A percentile compares a stretch with the other conserved stretches of the same genome.
Evolutionary conservation across 2,888 invertebrate species (phyloP).

Genomic region (Microplitis deprimator): DNA sequence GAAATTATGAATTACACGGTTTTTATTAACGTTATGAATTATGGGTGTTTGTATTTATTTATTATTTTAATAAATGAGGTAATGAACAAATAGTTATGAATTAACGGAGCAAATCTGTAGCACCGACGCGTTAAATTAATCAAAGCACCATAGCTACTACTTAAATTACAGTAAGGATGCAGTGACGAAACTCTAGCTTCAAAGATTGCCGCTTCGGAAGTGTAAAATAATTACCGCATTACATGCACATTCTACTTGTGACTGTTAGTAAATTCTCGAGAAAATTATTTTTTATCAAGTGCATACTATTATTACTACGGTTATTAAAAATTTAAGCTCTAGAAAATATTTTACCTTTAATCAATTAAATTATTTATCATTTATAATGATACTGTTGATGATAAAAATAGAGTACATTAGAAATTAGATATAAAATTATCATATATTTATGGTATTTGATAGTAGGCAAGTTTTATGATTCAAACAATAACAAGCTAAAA

Average conservation of each 20-base stretch:
- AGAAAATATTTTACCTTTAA: not conserved
- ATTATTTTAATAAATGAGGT: not conserved
- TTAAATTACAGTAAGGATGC: slow-evolving; percentile 61
- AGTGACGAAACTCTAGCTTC: slow-evolving; percentile 62
- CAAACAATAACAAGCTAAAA: not conserved
- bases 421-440: too few relatives aligned
- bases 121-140: slow-evolving; percentile 48
- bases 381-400: not conserved
- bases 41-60: slow-evolving; percentile 1
- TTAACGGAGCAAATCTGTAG: slow-evolving; percentile 22
- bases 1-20: not conserved
- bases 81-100: slow-evolving; percentile 9
- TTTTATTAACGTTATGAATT: slow-evolving; percentile 5
- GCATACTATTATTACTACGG: not conserved
- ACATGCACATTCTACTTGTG: slow-evolving; percentile 16
- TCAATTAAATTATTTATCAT: not conserved
- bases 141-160: slow-evolving; percentile 41
- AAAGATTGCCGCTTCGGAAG: slow-evolving; percentile 57
- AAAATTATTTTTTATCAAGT: slow-evolving; percentile 18
- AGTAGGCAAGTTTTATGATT: not conserved
- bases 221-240: slow-evolving; percentile 19
- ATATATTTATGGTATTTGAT: not conserved
- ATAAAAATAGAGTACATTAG: too few relatives aligned
- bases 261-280: slow-evolving; percentile 17
- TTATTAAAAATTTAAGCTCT: not conserved